Base-by-base conservation (phyloP, 2,888 invertebrate species). In the Aphidius colemani region DNA sequence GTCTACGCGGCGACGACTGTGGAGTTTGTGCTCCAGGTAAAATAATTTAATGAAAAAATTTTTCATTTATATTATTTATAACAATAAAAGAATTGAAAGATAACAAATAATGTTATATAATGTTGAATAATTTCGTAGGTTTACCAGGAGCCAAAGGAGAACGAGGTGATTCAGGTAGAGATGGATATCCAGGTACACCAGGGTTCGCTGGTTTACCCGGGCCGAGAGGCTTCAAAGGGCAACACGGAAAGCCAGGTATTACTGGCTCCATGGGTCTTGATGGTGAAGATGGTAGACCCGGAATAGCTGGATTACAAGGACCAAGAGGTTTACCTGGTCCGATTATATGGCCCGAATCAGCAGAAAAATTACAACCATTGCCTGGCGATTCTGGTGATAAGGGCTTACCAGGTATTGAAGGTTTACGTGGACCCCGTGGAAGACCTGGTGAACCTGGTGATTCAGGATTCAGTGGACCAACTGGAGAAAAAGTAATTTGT, bases 161-260 rank as follows among this genome's bases (percentile, higher is more conserved):
- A 60, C 71, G 70, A 0, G 88, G 88, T 18, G 84, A 84, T 11
- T 70, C 80, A 50, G 88, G 87, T 43, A 71, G 84, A 39, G 79
- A 84, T 64, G 88, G 88, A 10, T 78, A 81, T 39, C 78, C 83
- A 1, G 86, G 88, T n/a, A 67, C 78, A 40, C 81, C 82, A 45
- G 91, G 91, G 61, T 84, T 83, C 55, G 83, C 83, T 7, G 93
- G 93, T 55, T 79, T 86, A 1, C 82, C 83, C 48, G 92, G 91
- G 30, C 80, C 84, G 0, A 71, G 80, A 41, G 94, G 94, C 11
- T 77, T 83, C 8, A 90, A 90, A 79, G 93, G 93, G 5, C 85
- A 83, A 67, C 82, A 83, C 2, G 94, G 93, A 7, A 81, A 86
- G 65, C 83, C 82, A 18, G 93, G 93, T 45, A 85, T 53, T 7